Evolutionary conservation across 2,113 vertebrate genomes (phyloP), one percentile per base, ranked within the genome.

Genomic region (Cavia porcellus): DNA sequence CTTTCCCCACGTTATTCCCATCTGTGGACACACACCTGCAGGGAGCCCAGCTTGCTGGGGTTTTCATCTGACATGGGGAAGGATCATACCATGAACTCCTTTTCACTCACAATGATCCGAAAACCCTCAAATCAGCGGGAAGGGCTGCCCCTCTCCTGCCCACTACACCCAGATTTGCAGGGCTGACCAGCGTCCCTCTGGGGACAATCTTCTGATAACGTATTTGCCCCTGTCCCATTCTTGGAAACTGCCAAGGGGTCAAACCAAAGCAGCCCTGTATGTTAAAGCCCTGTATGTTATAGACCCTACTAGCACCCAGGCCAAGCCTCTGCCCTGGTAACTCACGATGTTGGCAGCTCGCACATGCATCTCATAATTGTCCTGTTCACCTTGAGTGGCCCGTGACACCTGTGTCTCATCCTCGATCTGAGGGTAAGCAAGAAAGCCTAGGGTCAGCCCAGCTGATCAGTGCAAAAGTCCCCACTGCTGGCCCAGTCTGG

Each of bases 281-380:
- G 45, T 17, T 25, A 10, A 13, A 59, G n/a, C 17, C 35, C 10
- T 74, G n/a, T 38, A 38, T 38, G 38, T 38, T 38, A 38, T 38
- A 72, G n/a, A 70, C 88, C 75, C 22, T 6, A 22, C 84, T 5
- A 3, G 32, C 11, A 12, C 82, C 59, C 17, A 0, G 9, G 8
- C 61, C 0, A 2, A 12, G 3, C 79, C 57, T 17, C 72, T 5
- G 0, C 52, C 75, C 91, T 1, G 3, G 25, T 0, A 75, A 99
- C 99, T 99, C 97, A 99, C 99, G 19, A 99, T 99, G 98, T 99
- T 99, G 84, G 99, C 99, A 5, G 99, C 99, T 98, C 99, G 98
- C 75, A 99, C 99, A 0, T 99, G 99, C 99, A 99, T 99, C 98
- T 99, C 99, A 0, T 99, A 99, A 96, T 99, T 99, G 97, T 99